Percentiles rank a stretch among this genome's conserved stretches.
Conservation (phyloP, 2,888 invertebrate genomes). For the Xylocampa areola region DNA sequence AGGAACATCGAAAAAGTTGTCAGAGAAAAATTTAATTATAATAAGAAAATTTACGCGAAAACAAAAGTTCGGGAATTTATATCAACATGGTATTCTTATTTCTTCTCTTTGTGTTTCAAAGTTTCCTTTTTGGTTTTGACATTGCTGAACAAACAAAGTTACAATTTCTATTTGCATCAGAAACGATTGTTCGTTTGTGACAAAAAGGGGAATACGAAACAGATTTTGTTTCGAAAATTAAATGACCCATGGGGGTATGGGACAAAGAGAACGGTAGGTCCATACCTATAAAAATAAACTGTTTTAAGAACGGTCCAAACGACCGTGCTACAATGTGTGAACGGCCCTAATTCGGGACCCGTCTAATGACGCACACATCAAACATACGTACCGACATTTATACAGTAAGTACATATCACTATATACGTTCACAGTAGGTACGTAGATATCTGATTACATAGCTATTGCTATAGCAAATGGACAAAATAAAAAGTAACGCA, state of each 20-base stretch:
- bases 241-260: conserved; percentile 13
- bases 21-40: conserved; percentile 29
- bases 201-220: conserved; percentile 21
- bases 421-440: conserved; percentile 1
- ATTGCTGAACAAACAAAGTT: conserved; percentile 45
- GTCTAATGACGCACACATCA: conserved; percentile 36
- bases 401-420: not conserved
- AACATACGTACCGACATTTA: not conserved
- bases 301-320: conserved; percentile 28
- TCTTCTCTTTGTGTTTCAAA: conserved; percentile 41
- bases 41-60: conserved; percentile 42
- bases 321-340: conserved; percentile 26
- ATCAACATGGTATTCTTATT: conserved; percentile 43
- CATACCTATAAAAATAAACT: conserved; percentile 35
- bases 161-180: conserved; percentile 40
- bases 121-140: conserved; percentile 47
- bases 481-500: conserved; percentile 53
- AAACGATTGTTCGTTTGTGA: conserved; percentile 35
- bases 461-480: conserved; percentile 14
- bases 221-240: conserved; percentile 35
- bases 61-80: conserved; percentile 42
- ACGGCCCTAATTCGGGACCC: conserved; percentile 25
- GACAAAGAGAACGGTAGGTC: conserved; percentile 21
- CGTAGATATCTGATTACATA: conserved; percentile 1
- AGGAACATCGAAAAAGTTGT: conserved; percentile 33